These are phyloP conservation scores for Corythaeola cristata DNA, from an alignment of 2,113 vertebrate genomes.

Conservation along the genomic window DNA sequence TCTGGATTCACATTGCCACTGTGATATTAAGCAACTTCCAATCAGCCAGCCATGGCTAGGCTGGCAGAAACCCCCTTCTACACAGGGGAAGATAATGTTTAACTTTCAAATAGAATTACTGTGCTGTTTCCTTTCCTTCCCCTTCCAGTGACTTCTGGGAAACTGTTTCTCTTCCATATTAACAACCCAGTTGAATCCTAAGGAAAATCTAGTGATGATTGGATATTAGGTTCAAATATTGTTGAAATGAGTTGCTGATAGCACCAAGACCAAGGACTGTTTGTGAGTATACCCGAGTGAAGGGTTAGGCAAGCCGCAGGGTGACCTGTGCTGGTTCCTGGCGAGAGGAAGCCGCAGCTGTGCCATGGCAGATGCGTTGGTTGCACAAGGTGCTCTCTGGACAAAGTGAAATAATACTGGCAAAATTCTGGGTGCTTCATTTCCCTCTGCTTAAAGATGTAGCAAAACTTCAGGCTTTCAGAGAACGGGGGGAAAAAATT, in stretches of 20 bases:
- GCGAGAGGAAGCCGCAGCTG: not conserved
- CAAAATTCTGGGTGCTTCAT: not conserved
- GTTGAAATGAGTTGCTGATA: not conserved
- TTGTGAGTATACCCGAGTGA: rapidly evolving
- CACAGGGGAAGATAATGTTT: not conserved
- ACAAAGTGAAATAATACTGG: not conserved
- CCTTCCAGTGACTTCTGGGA: not conserved
- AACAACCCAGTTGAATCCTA: not conserved
- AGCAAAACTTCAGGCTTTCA: not conserved
- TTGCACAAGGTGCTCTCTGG: not conserved
- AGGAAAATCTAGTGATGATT: not conserved
- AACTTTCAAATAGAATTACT: not conserved
- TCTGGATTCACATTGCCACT: not conserved
- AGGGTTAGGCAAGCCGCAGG: not conserved
- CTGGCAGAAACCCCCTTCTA: not conserved
- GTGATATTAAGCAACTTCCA: not conserved
- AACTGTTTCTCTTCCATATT: not conserved
- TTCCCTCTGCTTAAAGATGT: not conserved
- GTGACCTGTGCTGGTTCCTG: not conserved
- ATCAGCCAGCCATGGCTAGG: not conserved
- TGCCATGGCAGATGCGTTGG: not conserved
- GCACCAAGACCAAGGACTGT: not conserved
- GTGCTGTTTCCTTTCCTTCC: not conserved
- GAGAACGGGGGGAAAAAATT: rapidly evolving
- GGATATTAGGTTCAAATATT: not conserved